phyloP scores from a whole-genome alignment of 2,113 vertebrate species.

The Psilopsiagon aymara region DNA sequence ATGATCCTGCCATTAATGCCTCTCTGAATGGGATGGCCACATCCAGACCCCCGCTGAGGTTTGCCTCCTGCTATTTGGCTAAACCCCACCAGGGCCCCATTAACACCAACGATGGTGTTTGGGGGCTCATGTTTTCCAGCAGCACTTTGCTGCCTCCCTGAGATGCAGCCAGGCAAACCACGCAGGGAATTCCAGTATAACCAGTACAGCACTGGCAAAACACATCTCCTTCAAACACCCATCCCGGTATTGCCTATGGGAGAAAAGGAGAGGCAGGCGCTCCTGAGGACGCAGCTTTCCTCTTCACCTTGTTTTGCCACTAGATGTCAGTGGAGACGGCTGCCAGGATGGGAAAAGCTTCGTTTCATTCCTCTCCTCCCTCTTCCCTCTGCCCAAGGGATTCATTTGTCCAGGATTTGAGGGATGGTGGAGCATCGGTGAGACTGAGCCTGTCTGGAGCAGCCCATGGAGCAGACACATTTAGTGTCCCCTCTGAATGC shows the following conservation, averaged over 20 bases:
- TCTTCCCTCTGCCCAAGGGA: neutral
- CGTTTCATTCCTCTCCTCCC: neutral
- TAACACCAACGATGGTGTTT: accelerated
- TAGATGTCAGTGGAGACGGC: constrained; percentile 49
- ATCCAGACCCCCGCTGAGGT: neutral
- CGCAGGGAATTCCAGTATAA: neutral
- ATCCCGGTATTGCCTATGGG: accelerated
- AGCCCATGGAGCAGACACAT: neutral
- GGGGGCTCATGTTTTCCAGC: accelerated
- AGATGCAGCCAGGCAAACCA: neutral
- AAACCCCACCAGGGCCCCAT: too few relatives aligned
- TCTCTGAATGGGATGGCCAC: neutral
- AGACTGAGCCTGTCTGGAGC: neutral
- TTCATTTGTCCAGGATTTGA: neutral
- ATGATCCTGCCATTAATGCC: neutral
- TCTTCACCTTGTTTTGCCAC: neutral
- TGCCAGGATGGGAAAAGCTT: neutral
- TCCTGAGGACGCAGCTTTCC: neutral
- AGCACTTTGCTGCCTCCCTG: neutral
- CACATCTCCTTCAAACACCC: neutral
- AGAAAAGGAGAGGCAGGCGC: neutral
- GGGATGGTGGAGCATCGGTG: accelerated
- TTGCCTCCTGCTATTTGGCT: neutral
- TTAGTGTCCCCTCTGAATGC: neutral
- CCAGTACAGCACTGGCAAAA: neutral